phyloP scores from a whole-genome alignment of 2,113 vertebrate species.

The Varanus komodoensis region DNA sequence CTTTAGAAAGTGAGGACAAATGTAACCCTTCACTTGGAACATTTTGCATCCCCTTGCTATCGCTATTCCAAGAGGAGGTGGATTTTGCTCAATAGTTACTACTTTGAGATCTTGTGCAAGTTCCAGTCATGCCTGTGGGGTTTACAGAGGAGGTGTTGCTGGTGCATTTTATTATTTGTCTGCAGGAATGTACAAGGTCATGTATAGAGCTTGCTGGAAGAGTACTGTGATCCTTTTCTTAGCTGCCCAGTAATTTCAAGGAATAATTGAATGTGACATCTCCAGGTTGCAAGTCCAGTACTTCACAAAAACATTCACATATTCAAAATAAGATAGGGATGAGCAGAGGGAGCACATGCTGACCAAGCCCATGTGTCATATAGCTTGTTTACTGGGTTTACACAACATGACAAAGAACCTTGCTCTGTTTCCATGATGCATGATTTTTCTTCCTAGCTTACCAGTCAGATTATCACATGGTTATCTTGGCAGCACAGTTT shows the following conservation, averaged over 20 bases:
- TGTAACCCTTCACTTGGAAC: too few species aligned
- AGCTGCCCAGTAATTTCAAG: background rate
- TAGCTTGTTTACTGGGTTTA: background rate
- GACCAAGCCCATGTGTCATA: background rate
- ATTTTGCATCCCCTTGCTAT: too few species aligned
- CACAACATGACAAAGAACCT: too few species aligned
- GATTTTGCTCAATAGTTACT: background rate
- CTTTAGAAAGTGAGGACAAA: too few species aligned
- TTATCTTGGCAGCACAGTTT: too few species aligned
- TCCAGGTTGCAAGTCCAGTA: background rate
- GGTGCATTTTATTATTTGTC: background rate
- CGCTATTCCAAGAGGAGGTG: too few species aligned
- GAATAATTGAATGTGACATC: background rate
- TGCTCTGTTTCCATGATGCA: too few species aligned
- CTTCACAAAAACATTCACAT: background rate
- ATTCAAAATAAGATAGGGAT: background rate
- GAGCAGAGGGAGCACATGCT: background rate
- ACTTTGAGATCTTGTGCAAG: background rate
- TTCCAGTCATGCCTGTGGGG: too few species aligned
- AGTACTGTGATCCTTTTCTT: background rate
- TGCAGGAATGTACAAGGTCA: background rate
- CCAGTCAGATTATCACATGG: too few species aligned
- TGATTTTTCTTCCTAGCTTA: too few species aligned
- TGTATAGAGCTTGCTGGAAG: background rate
- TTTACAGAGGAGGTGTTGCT: background rate